phyloP scores from a whole-genome alignment of 2,888 invertebrate genomes.

The Dioctria rufipes region DNA sequence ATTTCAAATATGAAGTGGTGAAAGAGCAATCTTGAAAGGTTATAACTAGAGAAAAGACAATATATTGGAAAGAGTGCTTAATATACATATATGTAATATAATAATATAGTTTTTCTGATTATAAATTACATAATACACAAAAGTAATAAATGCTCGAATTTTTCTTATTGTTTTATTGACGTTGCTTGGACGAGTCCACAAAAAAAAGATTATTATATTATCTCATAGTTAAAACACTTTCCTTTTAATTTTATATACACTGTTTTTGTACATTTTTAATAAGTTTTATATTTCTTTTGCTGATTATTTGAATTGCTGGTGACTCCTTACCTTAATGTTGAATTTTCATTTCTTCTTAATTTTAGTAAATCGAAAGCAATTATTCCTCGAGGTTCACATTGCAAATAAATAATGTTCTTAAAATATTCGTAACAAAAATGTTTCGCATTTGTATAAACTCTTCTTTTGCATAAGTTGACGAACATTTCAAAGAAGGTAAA shows the following conservation, averaged over 20 bases:
- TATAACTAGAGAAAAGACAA: too few species aligned
- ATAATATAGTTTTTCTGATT: too few species aligned
- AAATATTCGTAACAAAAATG: constrained; percentile 29
- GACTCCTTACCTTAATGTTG: constrained; percentile 28
- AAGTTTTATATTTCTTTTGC: constrained; percentile 38
- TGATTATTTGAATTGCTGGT: constrained; percentile 20
- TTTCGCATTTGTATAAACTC: constrained; percentile 30
- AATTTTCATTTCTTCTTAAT: constrained; percentile 35
- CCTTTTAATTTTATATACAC: constrained; percentile 43
- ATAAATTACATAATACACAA: too few species aligned
- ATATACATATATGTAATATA: too few species aligned
- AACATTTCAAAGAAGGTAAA: constrained; percentile 23
- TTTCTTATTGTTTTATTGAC: constrained; percentile 45
- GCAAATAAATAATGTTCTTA: constrained; percentile 45
- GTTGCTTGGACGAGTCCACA: constrained; percentile 39
- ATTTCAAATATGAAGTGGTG: too few species aligned
- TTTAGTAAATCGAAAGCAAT: constrained; percentile 34
- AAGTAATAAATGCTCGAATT: neutral
- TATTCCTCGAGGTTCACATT: constrained; percentile 11
- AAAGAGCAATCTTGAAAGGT: too few species aligned
- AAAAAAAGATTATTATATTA: constrained; percentile 32
- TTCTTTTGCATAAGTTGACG: neutral
- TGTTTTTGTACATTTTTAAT: constrained; percentile 49
- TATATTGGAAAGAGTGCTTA: too few species aligned
- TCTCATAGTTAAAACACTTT: constrained; percentile 46